Conservation (phyloP, 2,797 vertebrate species). For the Chaunax sp. region DNA sequence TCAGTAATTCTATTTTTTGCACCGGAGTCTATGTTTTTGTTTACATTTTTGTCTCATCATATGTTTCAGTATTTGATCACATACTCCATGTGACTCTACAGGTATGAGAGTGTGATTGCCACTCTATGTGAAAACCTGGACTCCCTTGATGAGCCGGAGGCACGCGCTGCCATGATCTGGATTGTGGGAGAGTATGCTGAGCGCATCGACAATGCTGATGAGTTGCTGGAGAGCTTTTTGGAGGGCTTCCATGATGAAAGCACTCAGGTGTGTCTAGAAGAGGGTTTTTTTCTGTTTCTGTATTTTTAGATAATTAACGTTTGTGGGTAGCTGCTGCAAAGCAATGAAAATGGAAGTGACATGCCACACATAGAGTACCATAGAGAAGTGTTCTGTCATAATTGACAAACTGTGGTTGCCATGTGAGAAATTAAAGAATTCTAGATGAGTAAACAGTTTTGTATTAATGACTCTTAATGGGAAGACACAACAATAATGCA, state of each 20-base stretch:
- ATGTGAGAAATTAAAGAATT: no score
- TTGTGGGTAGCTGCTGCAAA: conserved; percentile 2
- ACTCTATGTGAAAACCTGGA: conserved; percentile 98
- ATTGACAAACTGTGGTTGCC: not conserved
- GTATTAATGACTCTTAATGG: no score
- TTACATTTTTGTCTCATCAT: not conserved
- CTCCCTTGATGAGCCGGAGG: conserved; percentile 97
- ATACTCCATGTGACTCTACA: conserved; percentile 57
- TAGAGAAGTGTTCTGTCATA: no score
- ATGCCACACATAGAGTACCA: not conserved
- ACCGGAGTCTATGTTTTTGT: not conserved
- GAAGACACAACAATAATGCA: conserved; percentile 1
- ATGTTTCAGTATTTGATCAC: not conserved
- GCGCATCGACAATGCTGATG: conserved; percentile 97
- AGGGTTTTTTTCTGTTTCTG: not conserved
- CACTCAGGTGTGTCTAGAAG: conserved; percentile 88
- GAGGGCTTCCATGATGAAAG: conserved; percentile 99
- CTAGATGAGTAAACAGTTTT: no score
- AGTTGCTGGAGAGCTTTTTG: conserved; percentile 96
- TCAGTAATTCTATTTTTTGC: no score
- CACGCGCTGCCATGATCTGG: conserved; percentile 99
- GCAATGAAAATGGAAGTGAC: not conserved
- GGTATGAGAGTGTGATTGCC: conserved; percentile 98
- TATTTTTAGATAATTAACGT: conserved; percentile 19
- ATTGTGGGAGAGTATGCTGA: conserved; percentile 98